These are phyloP conservation scores for Mastomys coucha DNA, from an alignment of 2,113 vertebrate genomes.

Conservation along the genomic window DNA sequence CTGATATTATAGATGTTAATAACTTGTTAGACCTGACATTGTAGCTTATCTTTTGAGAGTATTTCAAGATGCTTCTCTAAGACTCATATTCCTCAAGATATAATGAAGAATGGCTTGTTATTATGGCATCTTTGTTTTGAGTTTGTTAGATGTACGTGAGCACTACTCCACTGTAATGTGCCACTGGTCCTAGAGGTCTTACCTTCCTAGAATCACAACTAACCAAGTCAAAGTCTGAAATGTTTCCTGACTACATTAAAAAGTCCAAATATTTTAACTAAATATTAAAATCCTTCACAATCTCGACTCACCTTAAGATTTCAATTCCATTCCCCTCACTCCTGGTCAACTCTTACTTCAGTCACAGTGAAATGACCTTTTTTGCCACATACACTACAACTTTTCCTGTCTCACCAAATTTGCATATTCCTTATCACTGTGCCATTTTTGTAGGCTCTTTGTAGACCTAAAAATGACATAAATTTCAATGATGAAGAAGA, in stretches of 20 bases:
- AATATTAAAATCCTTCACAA: neutral
- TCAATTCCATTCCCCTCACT: neutral
- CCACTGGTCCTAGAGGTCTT: neutral
- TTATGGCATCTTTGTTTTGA: neutral
- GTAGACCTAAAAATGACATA: neutral
- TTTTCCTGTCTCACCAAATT: neutral
- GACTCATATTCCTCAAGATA: neutral
- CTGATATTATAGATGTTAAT: neutral
- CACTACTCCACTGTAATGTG: neutral
- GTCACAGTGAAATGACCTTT: neutral
- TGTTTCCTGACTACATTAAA: neutral
- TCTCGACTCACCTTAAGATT: neutral
- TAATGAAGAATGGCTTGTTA: neutral
- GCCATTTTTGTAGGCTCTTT: neutral
- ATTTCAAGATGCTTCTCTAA: neutral
- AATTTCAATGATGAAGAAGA: neutral
- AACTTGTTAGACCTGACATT: constrained; percentile 1
- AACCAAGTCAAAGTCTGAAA: neutral
- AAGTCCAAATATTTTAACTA: neutral
- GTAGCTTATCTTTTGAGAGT: neutral
- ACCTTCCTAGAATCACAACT: constrained; percentile 36
- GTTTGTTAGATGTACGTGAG: neutral
- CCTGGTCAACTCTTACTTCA: neutral
- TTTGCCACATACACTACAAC: neutral
- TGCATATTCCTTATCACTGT: neutral